Conservation (phyloP, 2,888 invertebrate genomes). For the Troilus luridus region DNA sequence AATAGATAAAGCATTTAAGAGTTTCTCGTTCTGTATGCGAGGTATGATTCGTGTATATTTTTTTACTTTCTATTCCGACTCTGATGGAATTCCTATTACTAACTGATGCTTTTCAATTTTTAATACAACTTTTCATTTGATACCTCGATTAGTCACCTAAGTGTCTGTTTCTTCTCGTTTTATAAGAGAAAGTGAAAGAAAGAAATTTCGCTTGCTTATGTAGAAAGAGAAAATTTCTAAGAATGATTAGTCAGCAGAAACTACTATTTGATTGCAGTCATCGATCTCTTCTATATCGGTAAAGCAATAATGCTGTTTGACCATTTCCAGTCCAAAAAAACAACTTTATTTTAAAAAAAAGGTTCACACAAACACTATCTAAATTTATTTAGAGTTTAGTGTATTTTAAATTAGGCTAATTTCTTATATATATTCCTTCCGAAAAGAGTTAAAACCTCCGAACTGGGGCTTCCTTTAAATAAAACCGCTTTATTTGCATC, state of each 20-base stretch:
- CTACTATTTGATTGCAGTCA: neutral
- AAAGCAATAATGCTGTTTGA: neutral
- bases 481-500: neutral
- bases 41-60: neutral
- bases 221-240: slow-evolving; percentile 17
- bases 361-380: neutral
- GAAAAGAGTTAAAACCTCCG: neutral
- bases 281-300: neutral
- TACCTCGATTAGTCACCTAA: neutral
- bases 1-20: too few species aligned
- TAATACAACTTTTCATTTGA: neutral
- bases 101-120: neutral
- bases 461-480: neutral
- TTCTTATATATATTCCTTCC: neutral
- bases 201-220: slow-evolving; percentile 24
- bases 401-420: neutral
- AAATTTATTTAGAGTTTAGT: neutral
- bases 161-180: slow-evolving; percentile 5
- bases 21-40: neutral
- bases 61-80: neutral
- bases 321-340: neutral
- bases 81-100: neutral
- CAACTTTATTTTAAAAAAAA: neutral
- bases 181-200: neutral
- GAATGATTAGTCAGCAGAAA: slow-evolving; percentile 7